phyloP scores from a whole-genome alignment of 2,888 invertebrate species.

The Hemicrepidius hirtus region DNA sequence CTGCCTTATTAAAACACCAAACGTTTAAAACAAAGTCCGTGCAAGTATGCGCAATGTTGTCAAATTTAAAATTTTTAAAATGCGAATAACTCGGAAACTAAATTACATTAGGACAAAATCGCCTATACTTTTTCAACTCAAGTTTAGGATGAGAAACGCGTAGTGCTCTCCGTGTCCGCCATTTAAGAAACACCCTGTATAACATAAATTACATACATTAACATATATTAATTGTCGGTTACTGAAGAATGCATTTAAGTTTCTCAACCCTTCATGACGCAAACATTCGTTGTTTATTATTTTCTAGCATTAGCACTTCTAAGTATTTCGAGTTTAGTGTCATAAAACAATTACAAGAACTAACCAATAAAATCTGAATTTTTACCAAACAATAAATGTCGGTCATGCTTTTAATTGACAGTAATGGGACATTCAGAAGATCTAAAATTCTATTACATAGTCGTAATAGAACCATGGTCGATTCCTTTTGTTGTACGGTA shows the following conservation, averaged over 20 bases:
- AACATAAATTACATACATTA: too few species aligned
- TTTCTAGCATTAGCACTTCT: background rate
- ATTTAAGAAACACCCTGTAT: too few species aligned
- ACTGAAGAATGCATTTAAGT: background rate
- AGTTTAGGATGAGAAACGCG: too few species aligned
- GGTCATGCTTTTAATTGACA: background rate
- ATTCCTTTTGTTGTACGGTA: background rate
- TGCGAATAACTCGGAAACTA: too few species aligned
- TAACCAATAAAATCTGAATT: constrained; percentile 1
- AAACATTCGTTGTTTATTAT: background rate
- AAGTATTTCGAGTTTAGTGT: background rate
- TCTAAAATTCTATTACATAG: constrained; percentile 8
- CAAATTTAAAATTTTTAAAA: too few species aligned
- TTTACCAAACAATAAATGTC: constrained; percentile 9
- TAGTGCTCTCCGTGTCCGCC: too few species aligned
- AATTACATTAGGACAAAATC: too few species aligned
- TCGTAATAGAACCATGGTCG: background rate
- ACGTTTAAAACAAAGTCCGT: too few species aligned
- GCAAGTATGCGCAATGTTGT: too few species aligned
- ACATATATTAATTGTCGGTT: too few species aligned
- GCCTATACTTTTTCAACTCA: too few species aligned
- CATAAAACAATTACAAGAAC: constrained; percentile 21
- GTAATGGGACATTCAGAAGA: constrained; percentile 5
- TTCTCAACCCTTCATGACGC: background rate
- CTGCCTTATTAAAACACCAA: too few species aligned